phyloP scores from a whole-genome alignment of 37 sponge, comb jelly and placozoan genomes.

The Hexactinellida sp. region DNA sequence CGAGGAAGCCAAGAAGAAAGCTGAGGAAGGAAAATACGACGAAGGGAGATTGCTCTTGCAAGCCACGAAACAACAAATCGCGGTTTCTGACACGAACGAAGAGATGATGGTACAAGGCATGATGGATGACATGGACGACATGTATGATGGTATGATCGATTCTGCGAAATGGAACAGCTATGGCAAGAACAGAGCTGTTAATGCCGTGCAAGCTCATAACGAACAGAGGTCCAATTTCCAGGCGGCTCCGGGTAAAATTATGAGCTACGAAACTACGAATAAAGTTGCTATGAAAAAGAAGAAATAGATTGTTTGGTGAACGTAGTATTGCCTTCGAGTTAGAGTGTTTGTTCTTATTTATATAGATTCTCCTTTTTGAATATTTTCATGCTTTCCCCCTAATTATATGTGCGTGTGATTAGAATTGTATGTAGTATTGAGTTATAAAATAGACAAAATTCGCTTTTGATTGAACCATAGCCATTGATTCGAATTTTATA shows the following conservation, averaged over 20 bases:
- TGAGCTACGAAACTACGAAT: not conserved
- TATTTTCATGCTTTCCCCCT: too few relatives aligned
- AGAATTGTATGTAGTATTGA: too few relatives aligned
- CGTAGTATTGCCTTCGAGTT: not conserved
- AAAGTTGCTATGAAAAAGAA: not conserved
- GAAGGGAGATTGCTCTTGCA: not conserved
- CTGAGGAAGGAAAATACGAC: constrained; percentile 31
- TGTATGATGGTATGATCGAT: not conserved
- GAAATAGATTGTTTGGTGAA: not conserved
- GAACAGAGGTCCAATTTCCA: constrained; percentile 3
- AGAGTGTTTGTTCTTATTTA: not conserved
- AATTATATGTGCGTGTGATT: too few relatives aligned
- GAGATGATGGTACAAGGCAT: constrained; percentile 9
- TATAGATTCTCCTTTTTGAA: not conserved
- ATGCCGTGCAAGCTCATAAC: not conserved
- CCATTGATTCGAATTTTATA: too few relatives aligned
- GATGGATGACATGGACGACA: not conserved
- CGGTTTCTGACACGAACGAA: not conserved
- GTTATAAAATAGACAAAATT: too few relatives aligned
- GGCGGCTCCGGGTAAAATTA: not conserved
- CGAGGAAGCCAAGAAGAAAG: constrained; percentile 50
- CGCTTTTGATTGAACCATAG: too few relatives aligned
- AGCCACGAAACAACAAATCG: not conserved
- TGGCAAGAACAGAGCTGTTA: not conserved
- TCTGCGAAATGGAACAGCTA: not conserved